These are phyloP conservation scores for Molossus alvarezi DNA, from an alignment of 2,797 vertebrate genomes.

Conservation along the genomic window DNA sequence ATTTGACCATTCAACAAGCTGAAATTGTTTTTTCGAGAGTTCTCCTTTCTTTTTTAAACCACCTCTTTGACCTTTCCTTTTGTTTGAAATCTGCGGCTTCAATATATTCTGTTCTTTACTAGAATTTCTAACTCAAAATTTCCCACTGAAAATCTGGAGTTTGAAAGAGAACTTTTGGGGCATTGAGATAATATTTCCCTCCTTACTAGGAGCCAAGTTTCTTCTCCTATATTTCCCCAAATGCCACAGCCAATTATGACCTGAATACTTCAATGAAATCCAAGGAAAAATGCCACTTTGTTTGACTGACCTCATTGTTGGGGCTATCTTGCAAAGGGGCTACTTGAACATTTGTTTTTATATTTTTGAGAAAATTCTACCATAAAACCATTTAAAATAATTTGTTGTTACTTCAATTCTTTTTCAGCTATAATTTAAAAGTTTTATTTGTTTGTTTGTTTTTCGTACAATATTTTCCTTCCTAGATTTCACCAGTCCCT, in stretches of 20 bases:
- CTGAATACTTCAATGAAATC: slow-evolving; percentile 80
- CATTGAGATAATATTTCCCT: slow-evolving; percentile 75
- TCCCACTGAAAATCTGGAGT: slow-evolving; percentile 68
- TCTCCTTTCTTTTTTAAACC: slow-evolving; percentile 36
- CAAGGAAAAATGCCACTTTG: slow-evolving; percentile 81
- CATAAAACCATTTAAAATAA: slow-evolving; percentile 81
- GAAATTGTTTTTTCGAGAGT: slow-evolving; percentile 61
- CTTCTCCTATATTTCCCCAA: slow-evolving; percentile 75
- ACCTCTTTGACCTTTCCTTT: slow-evolving; percentile 44
- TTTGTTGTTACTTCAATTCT: slow-evolving; percentile 32
- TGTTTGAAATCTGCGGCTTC: slow-evolving; percentile 38
- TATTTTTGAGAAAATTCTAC: slow-evolving; percentile 78
- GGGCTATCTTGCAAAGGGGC: slow-evolving; percentile 72
- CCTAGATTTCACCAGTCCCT: background rate
- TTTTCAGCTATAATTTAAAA: slow-evolving; percentile 70
- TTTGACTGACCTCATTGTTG: slow-evolving; percentile 78
- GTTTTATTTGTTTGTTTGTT: background rate
- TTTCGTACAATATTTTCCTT: background rate
- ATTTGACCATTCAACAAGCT: slow-evolving; percentile 58
- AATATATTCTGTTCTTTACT: slow-evolving; percentile 65
- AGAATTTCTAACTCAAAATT: slow-evolving; percentile 73
- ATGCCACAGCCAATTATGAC: slow-evolving; percentile 78
- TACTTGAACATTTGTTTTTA: slow-evolving; percentile 80
- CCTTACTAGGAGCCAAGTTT: slow-evolving; percentile 70
- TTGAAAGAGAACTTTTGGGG: slow-evolving; percentile 76